These are phyloP conservation scores for Tor tambroides DNA, from an alignment of 2,113 vertebrate genomes.

Conservation along the genomic window DNA sequence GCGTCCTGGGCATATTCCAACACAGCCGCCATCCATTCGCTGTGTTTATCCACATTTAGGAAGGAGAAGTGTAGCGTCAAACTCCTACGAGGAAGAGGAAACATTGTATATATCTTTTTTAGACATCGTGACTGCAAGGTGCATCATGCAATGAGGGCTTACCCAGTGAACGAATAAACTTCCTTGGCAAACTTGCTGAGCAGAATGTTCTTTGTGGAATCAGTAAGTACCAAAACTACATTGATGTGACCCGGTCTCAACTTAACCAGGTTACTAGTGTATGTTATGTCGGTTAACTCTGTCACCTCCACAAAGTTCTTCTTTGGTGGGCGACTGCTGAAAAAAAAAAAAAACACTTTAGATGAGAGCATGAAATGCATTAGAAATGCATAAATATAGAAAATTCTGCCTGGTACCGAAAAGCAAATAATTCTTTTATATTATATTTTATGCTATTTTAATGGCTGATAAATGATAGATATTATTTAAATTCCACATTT, in stretches of 20 bases:
- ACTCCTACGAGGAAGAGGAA: conserved; percentile 77
- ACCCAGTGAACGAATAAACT: conserved; percentile 96
- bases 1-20: conserved; percentile 88
- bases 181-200: conserved; percentile 97
- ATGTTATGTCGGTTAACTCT: conserved; percentile 93
- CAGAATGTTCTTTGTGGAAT: conserved; percentile 86
- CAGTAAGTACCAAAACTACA: conserved; percentile 94
- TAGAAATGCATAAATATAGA: background rate
- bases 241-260: conserved; percentile 95
- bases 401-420: too few relatives aligned
- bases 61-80: conserved; percentile 95
- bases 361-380: background rate
- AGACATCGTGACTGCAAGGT: background rate
- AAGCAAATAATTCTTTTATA: too few relatives aligned
- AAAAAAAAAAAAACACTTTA: conserved; percentile 14
- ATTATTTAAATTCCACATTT: background rate
- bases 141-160: conserved; percentile 37
- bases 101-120: background rate
- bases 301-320: conserved; percentile 97
- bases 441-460: background rate
- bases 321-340: conserved; percentile 82
- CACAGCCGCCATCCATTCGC: conserved; percentile 88
- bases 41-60: conserved; percentile 93
- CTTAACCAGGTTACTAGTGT: conserved; percentile 93
- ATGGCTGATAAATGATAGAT: background rate